Base-by-base conservation (phyloP, 2,888 invertebrate genomes). In the Rhopalosiphum nymphaeae region DNA sequence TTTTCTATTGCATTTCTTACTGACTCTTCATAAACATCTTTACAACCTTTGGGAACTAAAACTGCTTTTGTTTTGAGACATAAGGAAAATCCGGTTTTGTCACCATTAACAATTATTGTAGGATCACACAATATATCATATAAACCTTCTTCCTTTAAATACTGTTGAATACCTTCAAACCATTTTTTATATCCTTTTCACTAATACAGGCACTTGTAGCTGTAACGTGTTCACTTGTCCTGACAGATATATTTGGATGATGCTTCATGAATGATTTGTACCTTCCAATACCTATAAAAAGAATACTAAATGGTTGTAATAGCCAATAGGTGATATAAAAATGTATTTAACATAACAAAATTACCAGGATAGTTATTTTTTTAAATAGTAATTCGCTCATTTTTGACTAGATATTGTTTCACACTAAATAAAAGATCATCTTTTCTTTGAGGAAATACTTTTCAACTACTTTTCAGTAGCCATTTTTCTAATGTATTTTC, bases 361-460 rank as follows among this genome's bases (percentile, higher is more conserved):
- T 61, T 90, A 49, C 95, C 95, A 10, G 95, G 95, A 90, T 94
- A 94, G 90, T 95, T 95, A 91, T 95, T 94, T 93, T 95, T 95
- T 95, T 96, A 95, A 93, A 95, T 95, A 95, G 95, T 95, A 7
- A 94, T 94, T 86, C 56, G 53, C 25, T 36, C 49, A 7, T 89
- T 44, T 67, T 90, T 67, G 49, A 49, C 90, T 1, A 90, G n/a
- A 67, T 67, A 90, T 84, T 93, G 84, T 86, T 93, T 93, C 16
- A 93, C 89, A 49, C 61, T 92, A 46, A 49, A 21, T 53, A 57
- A 88, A 26, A 93, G 44, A 61, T 93, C 78, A n/a, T 93, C 93
- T 42, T 84, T 67, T 67, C 46, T 87, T 49, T 36, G 87, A 88
- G 93, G 67, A 89, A 93, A 93, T 88, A 46, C 61, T 57, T 86